phyloP scores from a whole-genome alignment of 2,797 vertebrate species.

The Clamator glandarius region DNA sequence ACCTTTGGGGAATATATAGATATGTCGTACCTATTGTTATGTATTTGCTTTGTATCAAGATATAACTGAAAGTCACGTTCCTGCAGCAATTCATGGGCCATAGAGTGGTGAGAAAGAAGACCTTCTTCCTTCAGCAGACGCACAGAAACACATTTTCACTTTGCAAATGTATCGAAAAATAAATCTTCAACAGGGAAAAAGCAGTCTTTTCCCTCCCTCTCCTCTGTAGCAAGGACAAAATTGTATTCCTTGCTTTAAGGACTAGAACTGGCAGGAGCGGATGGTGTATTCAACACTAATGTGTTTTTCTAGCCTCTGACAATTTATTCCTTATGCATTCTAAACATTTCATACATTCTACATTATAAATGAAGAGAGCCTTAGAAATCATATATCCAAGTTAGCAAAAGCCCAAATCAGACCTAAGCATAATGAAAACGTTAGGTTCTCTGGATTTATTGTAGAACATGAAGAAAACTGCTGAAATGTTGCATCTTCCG shows the following conservation, averaged over 20 bases:
- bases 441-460: neutral
- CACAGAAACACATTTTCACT: neutral
- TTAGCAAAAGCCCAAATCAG: neutral
- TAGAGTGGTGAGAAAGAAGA: neutral
- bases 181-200: neutral
- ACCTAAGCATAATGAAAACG: neutral
- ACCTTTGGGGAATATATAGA: neutral
- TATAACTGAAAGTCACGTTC: fast-evolving
- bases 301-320: neutral
- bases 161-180: neutral
- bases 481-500: conserved; percentile 17
- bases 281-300: neutral
- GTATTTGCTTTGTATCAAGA: neutral
- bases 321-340: neutral
- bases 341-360: neutral
- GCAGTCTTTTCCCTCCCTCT: neutral
- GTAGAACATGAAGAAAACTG: neutral
- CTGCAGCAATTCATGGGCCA: neutral
- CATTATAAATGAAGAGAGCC: neutral
- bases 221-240: neutral
- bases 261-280: neutral
- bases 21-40: fast-evolving
- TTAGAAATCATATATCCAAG: neutral
- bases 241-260: neutral
- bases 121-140: neutral